phyloP scores from a whole-genome alignment of 2,888 invertebrate species.

The Drosophila robusta region DNA sequence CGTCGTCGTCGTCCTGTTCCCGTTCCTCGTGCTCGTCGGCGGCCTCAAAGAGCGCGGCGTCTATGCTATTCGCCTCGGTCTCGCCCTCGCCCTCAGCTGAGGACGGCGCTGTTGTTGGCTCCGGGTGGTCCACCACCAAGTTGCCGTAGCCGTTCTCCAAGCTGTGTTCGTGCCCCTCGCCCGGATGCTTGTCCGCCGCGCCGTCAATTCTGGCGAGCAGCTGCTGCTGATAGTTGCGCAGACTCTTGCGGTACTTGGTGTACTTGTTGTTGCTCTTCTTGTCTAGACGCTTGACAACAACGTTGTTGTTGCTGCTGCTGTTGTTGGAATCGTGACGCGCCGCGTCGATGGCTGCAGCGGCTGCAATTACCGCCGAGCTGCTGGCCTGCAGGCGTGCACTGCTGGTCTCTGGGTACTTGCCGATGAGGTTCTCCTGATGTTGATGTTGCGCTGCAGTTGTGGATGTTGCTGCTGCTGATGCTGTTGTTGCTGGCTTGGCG shows the following conservation, averaged over 20 bases:
- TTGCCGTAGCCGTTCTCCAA: constrained; percentile 30
- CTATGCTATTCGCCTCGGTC: constrained; percentile 1
- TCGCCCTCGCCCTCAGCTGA: not conserved
- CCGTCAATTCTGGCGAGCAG: constrained; percentile 49
- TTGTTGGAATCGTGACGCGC: constrained; percentile 11
- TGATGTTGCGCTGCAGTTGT: constrained; percentile 18
- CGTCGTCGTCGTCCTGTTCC: constrained; percentile 33
- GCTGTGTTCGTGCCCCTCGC: constrained; percentile 25
- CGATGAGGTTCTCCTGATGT: constrained; percentile 16
- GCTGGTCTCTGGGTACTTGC: constrained; percentile 40
- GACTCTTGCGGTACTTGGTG: constrained; percentile 73
- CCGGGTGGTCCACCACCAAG: constrained; percentile 30
- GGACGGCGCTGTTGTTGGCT: not conserved
- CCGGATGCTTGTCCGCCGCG: constrained; percentile 19
- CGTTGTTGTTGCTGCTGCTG: constrained; percentile 35
- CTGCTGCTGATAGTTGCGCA: constrained; percentile 74
- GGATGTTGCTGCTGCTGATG: constrained; percentile 19
- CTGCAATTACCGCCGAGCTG: constrained; percentile 58
- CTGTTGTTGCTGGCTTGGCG: constrained; percentile 39
- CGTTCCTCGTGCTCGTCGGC: not conserved
- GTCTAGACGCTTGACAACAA: constrained; percentile 37
- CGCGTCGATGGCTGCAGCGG: constrained; percentile 60
- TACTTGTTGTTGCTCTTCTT: constrained; percentile 44
- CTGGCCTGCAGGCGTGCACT: constrained; percentile 47
- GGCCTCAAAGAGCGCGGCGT: not conserved